Evolutionary conservation across 2,888 invertebrate genomes (phyloP).

Genomic region (Xestobium rufovillosum): DNA sequence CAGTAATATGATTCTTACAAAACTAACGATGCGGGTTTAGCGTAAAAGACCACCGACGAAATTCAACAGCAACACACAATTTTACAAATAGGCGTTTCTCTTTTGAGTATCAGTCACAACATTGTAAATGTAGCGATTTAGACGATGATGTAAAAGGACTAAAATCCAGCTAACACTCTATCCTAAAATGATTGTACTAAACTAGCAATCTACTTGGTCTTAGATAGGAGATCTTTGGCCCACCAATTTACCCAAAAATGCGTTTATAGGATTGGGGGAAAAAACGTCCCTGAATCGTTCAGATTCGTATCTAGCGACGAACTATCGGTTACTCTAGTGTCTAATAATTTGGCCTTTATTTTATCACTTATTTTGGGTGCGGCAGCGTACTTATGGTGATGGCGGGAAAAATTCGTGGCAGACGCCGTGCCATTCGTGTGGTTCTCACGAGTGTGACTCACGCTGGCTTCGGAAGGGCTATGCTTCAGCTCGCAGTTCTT

Average conservation of each 20-base stretch:
- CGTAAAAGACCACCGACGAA: too few relatives aligned
- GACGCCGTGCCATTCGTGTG: slow-evolving; percentile 40
- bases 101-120: too few relatives aligned
- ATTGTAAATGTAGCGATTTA: too few relatives aligned
- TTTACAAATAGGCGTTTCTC: too few relatives aligned
- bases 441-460: slow-evolving; percentile 30
- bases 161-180: slow-evolving; percentile 8
- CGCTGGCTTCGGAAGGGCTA: slow-evolving; percentile 48
- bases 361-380: slow-evolving; percentile 36
- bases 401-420: slow-evolving; percentile 34
- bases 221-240: slow-evolving; percentile 21
- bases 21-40: too few relatives aligned
- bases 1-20: too few relatives aligned
- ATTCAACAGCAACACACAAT: too few relatives aligned
- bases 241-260: slow-evolving; percentile 11
- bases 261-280: slow-evolving; percentile 53
- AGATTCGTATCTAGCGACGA: slow-evolving; percentile 44
- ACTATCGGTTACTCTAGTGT: slow-evolving; percentile 39
- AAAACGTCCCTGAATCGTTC: slow-evolving; percentile 56
- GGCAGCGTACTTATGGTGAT: slow-evolving; percentile 34
- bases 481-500: slow-evolving; percentile 43
- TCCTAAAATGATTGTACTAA: slow-evolving; percentile 15
- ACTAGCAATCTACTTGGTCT: slow-evolving; percentile 20
- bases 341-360: slow-evolving; percentile 41
- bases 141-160: slow-evolving; percentile 5